Conservation (phyloP, 2,888 invertebrate genomes). For the Sarcophaga caerulescens region DNA sequence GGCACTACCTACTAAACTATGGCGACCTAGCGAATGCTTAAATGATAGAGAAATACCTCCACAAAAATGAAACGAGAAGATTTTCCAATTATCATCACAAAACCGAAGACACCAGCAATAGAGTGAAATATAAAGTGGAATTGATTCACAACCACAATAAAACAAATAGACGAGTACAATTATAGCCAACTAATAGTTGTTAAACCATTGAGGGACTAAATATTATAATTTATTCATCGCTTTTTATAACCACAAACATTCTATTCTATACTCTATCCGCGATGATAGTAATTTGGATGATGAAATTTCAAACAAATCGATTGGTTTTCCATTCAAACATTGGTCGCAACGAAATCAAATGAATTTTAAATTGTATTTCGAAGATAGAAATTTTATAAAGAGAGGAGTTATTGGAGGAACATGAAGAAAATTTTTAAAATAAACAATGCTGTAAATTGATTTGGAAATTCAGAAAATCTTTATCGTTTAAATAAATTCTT, state of each 20-base stretch:
- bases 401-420: neutral
- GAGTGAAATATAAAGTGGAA: too few species aligned
- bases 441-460: neutral
- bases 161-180: too few species aligned
- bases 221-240: slow-evolving; percentile 31
- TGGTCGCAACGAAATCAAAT: slow-evolving; percentile 14
- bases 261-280: neutral
- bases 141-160: too few species aligned
- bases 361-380: neutral
- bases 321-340: slow-evolving; percentile 46
- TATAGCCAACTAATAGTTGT: too few species aligned
- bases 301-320: slow-evolving; percentile 47
- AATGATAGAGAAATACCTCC: too few species aligned
- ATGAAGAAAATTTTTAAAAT: neutral
- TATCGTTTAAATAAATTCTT: too few species aligned
- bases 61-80: too few species aligned
- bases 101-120: too few species aligned
- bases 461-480: too few species aligned
- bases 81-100: too few species aligned
- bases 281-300: neutral
- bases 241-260: neutral
- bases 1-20: too few species aligned
- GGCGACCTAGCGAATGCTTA: too few species aligned
- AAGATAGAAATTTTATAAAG: neutral
- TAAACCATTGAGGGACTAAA: slow-evolving; percentile 7